Base-by-base conservation (phyloP, 2,888 invertebrate genomes). In the Diarsia rubi region DNA sequence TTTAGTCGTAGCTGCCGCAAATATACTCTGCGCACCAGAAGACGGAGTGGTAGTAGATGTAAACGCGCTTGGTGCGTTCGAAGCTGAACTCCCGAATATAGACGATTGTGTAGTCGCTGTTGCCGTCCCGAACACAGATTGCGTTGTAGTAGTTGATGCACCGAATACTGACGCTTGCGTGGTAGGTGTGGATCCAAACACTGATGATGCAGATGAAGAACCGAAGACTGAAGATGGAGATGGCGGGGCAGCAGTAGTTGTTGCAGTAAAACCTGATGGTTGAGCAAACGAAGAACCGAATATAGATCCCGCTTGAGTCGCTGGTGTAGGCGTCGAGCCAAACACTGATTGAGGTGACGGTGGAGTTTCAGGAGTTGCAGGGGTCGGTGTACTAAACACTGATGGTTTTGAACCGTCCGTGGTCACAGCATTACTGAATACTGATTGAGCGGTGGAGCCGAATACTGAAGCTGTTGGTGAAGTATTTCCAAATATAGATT, bases 151-250 rank as follows among this genome's bases (percentile, higher is more conserved):
- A 47, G 87, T 82, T 19, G 83, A 73, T 8, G 78, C 60, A 6
- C 77, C 80, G n/a, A 85, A 82, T 16, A 71, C 84, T 31, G 87
- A 78, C 2, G 78, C 79, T 73, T 78, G 76, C 49, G 86, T 90
- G 0, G 90, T 83, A n/a, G 88, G 69, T 4, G 90, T 72, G 1
- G 89, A 79, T 16, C 90, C 90, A 74, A 93, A 93, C 44, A 91
- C 88, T 19, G 93, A 88, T 47, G 91, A 80, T 5, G 91, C 86
- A 27, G 89, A 57, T 65, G 87, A 75, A 63, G 87, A 57, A 54
- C 89, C 90, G 68, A 91, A 90, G 3, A 88, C 86, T 31, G 91
- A 79, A 49, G 86, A 76, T 64, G 86, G 88, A 5, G 89, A 73
- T 5, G 83, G 62, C 16, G 81, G 77, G 3, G 84, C 77, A 37